These are phyloP conservation scores for Dolichomitus sp. DNA, from an alignment of 2,888 invertebrate species.

Conservation along the genomic window DNA sequence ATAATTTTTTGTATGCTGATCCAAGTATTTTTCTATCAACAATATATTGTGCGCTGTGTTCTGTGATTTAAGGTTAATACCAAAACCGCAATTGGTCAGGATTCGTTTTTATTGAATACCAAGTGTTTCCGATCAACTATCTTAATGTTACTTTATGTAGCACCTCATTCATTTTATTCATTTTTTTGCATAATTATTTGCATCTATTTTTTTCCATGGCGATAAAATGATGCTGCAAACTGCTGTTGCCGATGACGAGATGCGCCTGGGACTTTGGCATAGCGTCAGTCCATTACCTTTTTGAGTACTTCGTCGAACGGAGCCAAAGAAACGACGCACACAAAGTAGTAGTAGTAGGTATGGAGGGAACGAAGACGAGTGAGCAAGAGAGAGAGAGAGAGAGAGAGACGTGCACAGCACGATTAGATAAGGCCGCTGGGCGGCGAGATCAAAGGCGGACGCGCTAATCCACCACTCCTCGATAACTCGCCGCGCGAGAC, in stretches of 20 bases:
- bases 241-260: slow-evolving; percentile 45
- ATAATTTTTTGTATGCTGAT: too few relatives aligned
- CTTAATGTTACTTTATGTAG: too few relatives aligned
- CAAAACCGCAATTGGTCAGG: too few relatives aligned
- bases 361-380: slow-evolving; percentile 38
- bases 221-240: neutral
- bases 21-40: too few relatives aligned
- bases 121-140: too few relatives aligned
- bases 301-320: slow-evolving; percentile 25
- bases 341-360: neutral
- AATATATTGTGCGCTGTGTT: too few relatives aligned
- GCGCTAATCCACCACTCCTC: slow-evolving; percentile 85
- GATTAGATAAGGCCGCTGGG: slow-evolving; percentile 84
- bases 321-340: slow-evolving; percentile 26
- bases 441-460: slow-evolving; percentile 85
- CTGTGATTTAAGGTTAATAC: too few relatives aligned
- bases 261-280: slow-evolving; percentile 47
- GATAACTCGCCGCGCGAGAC: slow-evolving; percentile 81
- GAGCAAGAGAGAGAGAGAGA: slow-evolving; percentile 65
- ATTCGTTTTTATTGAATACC: too few relatives aligned
- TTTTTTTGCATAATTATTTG: neutral
- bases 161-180: neutral
- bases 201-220: neutral
- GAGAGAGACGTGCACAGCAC: slow-evolving; percentile 69
- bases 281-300: slow-evolving; percentile 53